Evolutionary conservation across 2,888 invertebrate genomes (phyloP).

Genomic region (Tortrix viridana): DNA sequence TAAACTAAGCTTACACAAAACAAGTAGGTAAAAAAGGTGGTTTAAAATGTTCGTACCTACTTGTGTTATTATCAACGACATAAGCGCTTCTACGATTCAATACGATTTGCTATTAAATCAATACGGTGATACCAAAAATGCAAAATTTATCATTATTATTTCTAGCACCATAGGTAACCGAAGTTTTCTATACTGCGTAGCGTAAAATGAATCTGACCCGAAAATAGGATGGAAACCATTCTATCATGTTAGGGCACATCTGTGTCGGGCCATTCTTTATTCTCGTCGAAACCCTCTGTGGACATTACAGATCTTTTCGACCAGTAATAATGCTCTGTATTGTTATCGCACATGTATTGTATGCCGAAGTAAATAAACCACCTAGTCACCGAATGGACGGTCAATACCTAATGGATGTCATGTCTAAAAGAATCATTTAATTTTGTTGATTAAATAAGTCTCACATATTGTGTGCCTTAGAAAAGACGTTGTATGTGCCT

Average conservation of each 20-base stretch:
- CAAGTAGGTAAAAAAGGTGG: too few relatives aligned
- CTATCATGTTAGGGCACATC: conserved; percentile 46
- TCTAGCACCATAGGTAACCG: not conserved
- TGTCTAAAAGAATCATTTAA: not conserved
- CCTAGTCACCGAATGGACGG: conserved; percentile 7
- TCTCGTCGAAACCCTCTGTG: conserved; percentile 20
- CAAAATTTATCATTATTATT: not conserved
- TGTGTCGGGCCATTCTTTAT: conserved; percentile 42
- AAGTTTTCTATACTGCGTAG: conserved; percentile 6
- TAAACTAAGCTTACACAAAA: too few relatives aligned
- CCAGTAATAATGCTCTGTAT: conserved; percentile 29
- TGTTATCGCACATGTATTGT: conserved; percentile 15
- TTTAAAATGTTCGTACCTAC: too few relatives aligned
- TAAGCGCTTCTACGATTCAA: too few relatives aligned
- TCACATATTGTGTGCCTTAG: not conserved
- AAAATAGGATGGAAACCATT: conserved; percentile 45
- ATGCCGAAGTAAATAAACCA: conserved; percentile 2
- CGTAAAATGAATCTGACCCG: conserved; percentile 42
- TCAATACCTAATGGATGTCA: conserved; percentile 2
- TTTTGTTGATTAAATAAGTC: not conserved
- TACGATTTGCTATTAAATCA: too few relatives aligned
- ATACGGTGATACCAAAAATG: too few relatives aligned
- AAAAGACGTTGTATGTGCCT: too few relatives aligned
- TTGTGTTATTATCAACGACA: too few relatives aligned
- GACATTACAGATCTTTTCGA: conserved; percentile 30